These are phyloP conservation scores for Lamprotornis superbus DNA, from an alignment of 2,113 vertebrate species.

Conservation along the genomic window DNA sequence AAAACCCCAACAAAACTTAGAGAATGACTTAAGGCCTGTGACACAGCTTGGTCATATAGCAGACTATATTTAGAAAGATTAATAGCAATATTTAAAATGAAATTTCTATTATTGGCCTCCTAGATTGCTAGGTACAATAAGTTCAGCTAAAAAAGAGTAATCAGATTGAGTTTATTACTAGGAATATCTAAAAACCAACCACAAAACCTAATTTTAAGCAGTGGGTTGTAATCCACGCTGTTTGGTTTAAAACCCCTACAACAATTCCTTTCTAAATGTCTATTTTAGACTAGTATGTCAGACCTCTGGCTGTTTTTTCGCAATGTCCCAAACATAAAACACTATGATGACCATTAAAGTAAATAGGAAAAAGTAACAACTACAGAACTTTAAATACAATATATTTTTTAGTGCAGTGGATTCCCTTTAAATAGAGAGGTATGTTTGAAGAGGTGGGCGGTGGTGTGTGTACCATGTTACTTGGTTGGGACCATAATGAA, in stretches of 20 bases:
- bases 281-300: conserved; percentile 35
- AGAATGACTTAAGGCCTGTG: neutral
- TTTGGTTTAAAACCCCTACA: conserved; percentile 1
- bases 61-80: neutral
- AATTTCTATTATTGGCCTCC: neutral
- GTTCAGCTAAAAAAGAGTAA: neutral
- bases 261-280: neutral
- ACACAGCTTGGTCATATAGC: neutral
- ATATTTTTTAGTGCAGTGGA: neutral
- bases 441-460: neutral
- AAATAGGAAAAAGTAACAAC: neutral
- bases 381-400: neutral
- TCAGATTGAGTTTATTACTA: conserved; percentile 51
- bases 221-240: neutral
- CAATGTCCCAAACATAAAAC: neutral
- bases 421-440: neutral
- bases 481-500: neutral
- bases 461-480: neutral
- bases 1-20: neutral
- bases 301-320: neutral
- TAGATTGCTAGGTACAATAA: conserved; percentile 31
- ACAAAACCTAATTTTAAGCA: conserved; percentile 39
- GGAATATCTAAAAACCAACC: conserved; percentile 44
- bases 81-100: neutral
- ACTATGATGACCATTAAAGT: neutral